Conservation (phyloP, 2,113 vertebrate genomes). For the Nyctereutes procyonoides region DNA sequence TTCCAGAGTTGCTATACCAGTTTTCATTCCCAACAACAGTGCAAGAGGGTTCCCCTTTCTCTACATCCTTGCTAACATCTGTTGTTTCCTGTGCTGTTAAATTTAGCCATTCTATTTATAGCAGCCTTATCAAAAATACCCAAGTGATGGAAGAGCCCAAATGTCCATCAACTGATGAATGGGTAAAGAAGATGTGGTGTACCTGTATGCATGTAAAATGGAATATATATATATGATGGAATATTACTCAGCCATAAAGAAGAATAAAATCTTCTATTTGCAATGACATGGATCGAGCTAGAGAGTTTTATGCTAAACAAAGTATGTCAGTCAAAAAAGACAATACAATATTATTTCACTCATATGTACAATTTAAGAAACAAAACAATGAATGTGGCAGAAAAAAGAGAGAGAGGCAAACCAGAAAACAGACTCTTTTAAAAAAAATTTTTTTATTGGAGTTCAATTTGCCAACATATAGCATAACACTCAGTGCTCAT, state of each 20-base stretch:
- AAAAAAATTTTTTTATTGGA: too few relatives aligned
- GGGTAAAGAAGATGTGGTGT: too few relatives aligned
- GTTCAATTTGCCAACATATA: too few relatives aligned
- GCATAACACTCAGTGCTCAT: too few relatives aligned
- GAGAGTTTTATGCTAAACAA: background rate
- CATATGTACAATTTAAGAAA: background rate
- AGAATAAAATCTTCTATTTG: background rate
- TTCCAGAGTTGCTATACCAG: background rate
- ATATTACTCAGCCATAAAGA: background rate
- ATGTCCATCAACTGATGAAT: too few relatives aligned
- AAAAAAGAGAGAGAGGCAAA: background rate
- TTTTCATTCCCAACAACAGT: background rate
- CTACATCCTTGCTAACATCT: background rate
- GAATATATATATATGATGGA: background rate
- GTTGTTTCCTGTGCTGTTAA: background rate
- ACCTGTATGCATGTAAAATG: too few relatives aligned
- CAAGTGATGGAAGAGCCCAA: too few relatives aligned
- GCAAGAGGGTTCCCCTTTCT: background rate
- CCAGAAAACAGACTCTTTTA: background rate
- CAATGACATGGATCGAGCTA: background rate
- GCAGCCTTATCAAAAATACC: too few relatives aligned
- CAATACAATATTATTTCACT: background rate
- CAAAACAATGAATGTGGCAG: background rate
- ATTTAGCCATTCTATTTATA: background rate
- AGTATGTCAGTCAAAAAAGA: background rate